Conservation (phyloP, 2,113 vertebrate species). For the Scopus umbretta region DNA sequence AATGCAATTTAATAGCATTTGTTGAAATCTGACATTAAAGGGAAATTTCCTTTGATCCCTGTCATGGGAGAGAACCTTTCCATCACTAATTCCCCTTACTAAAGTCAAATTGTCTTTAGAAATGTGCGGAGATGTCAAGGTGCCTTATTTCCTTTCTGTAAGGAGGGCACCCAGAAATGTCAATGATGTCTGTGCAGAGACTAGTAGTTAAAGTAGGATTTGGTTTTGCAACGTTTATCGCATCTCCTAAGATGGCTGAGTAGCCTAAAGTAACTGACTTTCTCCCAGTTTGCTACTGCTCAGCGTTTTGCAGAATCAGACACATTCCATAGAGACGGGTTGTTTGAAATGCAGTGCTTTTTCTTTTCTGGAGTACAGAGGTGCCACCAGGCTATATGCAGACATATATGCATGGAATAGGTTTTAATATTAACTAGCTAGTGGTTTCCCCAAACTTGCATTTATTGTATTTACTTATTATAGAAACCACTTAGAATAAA, state of each 20-base stretch:
- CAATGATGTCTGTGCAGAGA: conserved; percentile 7
- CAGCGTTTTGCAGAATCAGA: neutral
- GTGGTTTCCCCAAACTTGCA: neutral
- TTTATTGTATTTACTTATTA: neutral
- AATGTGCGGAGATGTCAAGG: conserved; percentile 51
- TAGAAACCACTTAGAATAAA: neutral
- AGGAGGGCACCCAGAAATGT: conserved; percentile 51
- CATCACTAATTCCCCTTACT: conserved; percentile 47
- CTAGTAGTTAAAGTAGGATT: neutral
- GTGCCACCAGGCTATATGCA: neutral
- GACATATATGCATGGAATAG: neutral
- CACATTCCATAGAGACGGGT: neutral
- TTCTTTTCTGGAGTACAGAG: neutral
- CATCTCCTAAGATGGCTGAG: neutral
- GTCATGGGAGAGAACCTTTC: conserved; percentile 66
- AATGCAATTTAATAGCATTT: conserved; percentile 66
- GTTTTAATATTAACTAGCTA: neutral
- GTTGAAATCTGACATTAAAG: conserved; percentile 67
- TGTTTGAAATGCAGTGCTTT: neutral
- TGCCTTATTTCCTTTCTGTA: conserved; percentile 35
- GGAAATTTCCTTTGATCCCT: conserved; percentile 63
- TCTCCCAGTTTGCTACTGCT: neutral
- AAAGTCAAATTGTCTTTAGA: conserved; percentile 55
- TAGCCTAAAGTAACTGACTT: neutral
- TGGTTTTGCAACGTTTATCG: conserved; percentile 27